Percentiles rank a stretch among this genome's conserved stretches.
These are phyloP conservation scores for Cephus nigrinus DNA, from an alignment of 2,888 invertebrate genomes.

Conservation along the genomic window DNA sequence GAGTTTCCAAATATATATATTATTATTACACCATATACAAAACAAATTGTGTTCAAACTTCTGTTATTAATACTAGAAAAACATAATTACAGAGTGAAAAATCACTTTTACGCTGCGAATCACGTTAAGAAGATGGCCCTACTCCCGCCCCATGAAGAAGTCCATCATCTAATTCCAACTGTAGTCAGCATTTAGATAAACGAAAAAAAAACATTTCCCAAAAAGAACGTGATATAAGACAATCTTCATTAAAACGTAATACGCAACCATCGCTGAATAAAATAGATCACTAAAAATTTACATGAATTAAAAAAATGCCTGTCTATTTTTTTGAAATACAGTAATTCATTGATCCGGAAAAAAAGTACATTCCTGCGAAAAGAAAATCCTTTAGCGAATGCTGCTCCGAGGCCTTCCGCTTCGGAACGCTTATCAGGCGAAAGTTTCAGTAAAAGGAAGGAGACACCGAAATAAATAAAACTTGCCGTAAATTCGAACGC, in stretches of 20 bases:
- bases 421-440: background rate
- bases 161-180: background rate
- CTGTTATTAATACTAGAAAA: background rate
- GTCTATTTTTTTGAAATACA: background rate
- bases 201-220: background rate
- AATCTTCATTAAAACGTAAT: background rate
- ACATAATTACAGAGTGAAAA: background rate
- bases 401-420: background rate
- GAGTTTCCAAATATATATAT: background rate
- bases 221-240: background rate
- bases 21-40: background rate
- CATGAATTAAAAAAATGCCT: background rate
- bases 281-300: background rate
- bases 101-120: background rate
- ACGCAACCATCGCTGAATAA: background rate
- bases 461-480: background rate
- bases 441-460: background rate
- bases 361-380: background rate
- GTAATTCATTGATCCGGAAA: background rate
- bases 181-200: background rate
- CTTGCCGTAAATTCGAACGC: background rate
- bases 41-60: background rate
- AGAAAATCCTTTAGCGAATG: background rate
- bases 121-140: background rate
- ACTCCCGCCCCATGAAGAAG: background rate